These are phyloP conservation scores for Mormyrus hasselquistii DNA, from an alignment of 2,797 vertebrate species.

Conservation along the genomic window DNA sequence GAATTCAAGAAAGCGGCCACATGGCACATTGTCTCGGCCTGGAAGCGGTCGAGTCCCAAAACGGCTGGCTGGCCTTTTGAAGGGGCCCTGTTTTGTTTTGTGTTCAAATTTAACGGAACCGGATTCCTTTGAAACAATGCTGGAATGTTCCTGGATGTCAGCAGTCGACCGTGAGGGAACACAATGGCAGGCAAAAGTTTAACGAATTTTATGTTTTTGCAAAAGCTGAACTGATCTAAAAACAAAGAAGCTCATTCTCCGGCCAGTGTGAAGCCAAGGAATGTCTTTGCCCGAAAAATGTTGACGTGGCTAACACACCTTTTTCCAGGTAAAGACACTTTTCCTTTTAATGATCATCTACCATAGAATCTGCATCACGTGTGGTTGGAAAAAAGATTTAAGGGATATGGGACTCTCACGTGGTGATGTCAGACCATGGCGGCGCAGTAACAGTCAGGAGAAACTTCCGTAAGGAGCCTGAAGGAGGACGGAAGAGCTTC, in stretches of 20 bases:
- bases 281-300: neutral
- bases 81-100: neutral
- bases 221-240: neutral
- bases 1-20: slow-evolving; percentile 14
- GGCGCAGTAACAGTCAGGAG: slow-evolving; percentile 7
- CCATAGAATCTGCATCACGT: neutral
- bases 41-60: slow-evolving; percentile 22
- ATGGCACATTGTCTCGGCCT: slow-evolving; percentile 5
- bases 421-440: neutral
- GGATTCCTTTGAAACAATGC: neutral
- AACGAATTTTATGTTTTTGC: neutral
- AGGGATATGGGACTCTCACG: slow-evolving; percentile 34
- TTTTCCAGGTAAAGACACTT: neutral
- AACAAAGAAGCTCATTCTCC: neutral
- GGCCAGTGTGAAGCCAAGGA: neutral
- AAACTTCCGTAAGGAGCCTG: slow-evolving; percentile 23
- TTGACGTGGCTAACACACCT: neutral
- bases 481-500: slow-evolving; percentile 16
- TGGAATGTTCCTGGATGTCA: neutral
- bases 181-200: neutral
- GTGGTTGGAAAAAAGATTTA: slow-evolving; percentile 16
- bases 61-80: neutral
- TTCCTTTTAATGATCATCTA: neutral
- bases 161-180: neutral
- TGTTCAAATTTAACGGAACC: slow-evolving; percentile 4